A percentile compares a stretch with the other conserved stretches of the same genome.
phyloP scores from a whole-genome alignment of 2,113 vertebrate species.

The Lophius piscatorius region DNA sequence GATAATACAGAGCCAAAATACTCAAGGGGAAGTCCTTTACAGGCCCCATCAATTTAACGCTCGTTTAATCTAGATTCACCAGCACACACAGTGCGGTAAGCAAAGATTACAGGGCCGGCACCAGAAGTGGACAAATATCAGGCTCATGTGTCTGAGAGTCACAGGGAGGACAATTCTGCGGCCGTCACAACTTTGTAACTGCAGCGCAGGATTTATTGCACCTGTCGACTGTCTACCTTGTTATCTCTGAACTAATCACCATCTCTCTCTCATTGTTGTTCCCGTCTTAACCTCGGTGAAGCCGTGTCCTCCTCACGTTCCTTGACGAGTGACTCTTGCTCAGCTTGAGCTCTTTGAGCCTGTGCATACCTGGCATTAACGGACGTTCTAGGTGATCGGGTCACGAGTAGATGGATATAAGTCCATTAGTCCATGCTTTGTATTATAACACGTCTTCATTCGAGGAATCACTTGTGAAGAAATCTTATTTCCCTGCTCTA shows the following conservation, averaged over 20 bases:
- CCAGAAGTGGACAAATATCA: not conserved
- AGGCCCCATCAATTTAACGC: slow-evolving; percentile 35
- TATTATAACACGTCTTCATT: no score
- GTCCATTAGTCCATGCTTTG: no score
- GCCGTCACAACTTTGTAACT: not conserved
- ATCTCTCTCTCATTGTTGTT: slow-evolving; percentile 7
- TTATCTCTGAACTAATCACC: slow-evolving; percentile 31
- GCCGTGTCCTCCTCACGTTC: no score
- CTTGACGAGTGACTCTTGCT: no score
- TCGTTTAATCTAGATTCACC: slow-evolving; percentile 30
- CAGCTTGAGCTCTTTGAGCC: no score
- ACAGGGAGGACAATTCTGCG: not conserved
- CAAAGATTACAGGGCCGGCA: slow-evolving; percentile 9
- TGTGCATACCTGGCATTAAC: no score
- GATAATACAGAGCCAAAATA: slow-evolving; percentile 16
- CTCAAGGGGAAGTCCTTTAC: slow-evolving; percentile 40
- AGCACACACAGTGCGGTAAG: not conserved
- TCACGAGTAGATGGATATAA: no score
- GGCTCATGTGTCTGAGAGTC: not conserved
- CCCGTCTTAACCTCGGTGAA: slow-evolving; percentile 7
- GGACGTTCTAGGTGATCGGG: no score
- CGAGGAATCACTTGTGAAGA: no score
- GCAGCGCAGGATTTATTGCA: not conserved
- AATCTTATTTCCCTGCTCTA: no score
- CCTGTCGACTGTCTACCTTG: not conserved